Evolutionary conservation across 2,888 invertebrate species (phyloP).

Genomic region (Linhomoeus sp.): DNA sequence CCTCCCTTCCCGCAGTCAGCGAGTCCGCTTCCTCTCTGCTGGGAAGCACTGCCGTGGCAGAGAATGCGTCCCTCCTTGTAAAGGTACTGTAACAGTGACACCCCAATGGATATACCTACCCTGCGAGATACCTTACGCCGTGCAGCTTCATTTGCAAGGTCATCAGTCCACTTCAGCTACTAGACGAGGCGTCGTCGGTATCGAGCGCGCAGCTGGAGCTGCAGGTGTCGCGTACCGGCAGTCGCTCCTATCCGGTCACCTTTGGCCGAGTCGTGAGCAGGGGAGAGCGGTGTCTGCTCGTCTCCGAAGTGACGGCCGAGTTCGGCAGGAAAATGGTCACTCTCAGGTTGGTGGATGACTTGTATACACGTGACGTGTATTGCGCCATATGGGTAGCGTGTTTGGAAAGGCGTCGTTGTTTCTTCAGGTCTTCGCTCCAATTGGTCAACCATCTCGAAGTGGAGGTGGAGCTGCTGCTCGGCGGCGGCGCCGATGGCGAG

Average conservation of each 20-base stretch:
- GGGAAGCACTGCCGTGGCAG: no score
- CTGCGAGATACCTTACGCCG: no score
- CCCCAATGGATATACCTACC: no score
- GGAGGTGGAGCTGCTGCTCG: slow-evolving; percentile 51
- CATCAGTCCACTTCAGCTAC: slow-evolving; percentile 8
- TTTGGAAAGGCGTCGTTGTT: no score
- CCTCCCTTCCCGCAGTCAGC: no score
- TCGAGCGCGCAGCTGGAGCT: slow-evolving; percentile 36
- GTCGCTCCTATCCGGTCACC: slow-evolving; percentile 57
- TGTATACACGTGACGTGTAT: no score
- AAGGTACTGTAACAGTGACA: no score
- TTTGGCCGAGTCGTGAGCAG: slow-evolving; percentile 36
- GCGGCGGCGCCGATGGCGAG: slow-evolving; percentile 50
- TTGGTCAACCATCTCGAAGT: slow-evolving; percentile 15
- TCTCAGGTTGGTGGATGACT: no score
- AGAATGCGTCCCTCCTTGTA: no score
- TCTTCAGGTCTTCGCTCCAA: slow-evolving; percentile 56
- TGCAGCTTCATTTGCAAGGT: no score
- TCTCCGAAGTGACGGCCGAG: slow-evolving; percentile 61
- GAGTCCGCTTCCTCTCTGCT: no score
- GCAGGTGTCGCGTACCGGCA: slow-evolving; percentile 67
- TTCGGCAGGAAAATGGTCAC: slow-evolving; percentile 66
- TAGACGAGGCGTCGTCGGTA: slow-evolving; percentile 7
- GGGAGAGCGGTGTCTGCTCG: slow-evolving; percentile 60
- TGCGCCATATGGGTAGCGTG: no score